Conservation (phyloP, 1,140 invertebrate species). For the Pachypeltis micranthus region DNA sequence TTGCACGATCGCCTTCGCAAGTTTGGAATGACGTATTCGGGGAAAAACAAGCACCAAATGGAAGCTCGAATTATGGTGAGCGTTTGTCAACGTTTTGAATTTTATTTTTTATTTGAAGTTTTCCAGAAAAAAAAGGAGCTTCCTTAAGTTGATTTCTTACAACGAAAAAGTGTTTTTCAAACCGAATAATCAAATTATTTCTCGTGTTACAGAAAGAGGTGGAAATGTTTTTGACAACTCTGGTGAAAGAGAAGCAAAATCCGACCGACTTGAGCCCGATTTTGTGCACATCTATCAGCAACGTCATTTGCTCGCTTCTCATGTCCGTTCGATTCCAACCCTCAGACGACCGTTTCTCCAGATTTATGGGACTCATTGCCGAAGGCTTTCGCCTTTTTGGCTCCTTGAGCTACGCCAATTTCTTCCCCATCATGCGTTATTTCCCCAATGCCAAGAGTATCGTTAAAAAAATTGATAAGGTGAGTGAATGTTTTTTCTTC, state of each 20-base stretch:
- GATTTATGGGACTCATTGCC: conserved; percentile 71
- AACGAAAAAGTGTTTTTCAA: background rate
- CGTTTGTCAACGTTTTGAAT: conserved; percentile 23
- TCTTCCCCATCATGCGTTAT: conserved; percentile 54
- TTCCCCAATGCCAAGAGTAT: conserved; percentile 59
- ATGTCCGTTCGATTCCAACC: conserved; percentile 77
- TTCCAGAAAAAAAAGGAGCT: too few relatives aligned
- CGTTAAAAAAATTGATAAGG: conserved; percentile 57
- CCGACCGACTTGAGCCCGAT: conserved; percentile 56
- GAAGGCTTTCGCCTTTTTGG: conserved; percentile 80
- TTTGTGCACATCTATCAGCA: conserved; percentile 70
- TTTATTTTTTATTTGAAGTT: too few relatives aligned
- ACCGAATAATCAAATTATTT: conserved; percentile 19
- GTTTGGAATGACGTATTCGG: conserved; percentile 75
- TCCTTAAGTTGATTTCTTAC: too few relatives aligned
- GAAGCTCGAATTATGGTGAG: conserved; percentile 74
- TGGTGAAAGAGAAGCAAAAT: conserved; percentile 45
- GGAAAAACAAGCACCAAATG: conserved; percentile 64
- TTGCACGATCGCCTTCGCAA: conserved; percentile 74
- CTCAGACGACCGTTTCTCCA: conserved; percentile 57
- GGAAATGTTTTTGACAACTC: conserved; percentile 50
- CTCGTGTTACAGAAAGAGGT: conserved; percentile 56
- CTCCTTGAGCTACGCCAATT: conserved; percentile 49
- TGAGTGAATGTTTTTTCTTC: too few relatives aligned
- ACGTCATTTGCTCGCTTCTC: conserved; percentile 81